Percentiles rank a stretch among this genome's conserved stretches.
These are phyloP conservation scores for Mandrillus leucophaeus DNA, from an alignment of 2,113 vertebrate genomes.

Conservation along the genomic window DNA sequence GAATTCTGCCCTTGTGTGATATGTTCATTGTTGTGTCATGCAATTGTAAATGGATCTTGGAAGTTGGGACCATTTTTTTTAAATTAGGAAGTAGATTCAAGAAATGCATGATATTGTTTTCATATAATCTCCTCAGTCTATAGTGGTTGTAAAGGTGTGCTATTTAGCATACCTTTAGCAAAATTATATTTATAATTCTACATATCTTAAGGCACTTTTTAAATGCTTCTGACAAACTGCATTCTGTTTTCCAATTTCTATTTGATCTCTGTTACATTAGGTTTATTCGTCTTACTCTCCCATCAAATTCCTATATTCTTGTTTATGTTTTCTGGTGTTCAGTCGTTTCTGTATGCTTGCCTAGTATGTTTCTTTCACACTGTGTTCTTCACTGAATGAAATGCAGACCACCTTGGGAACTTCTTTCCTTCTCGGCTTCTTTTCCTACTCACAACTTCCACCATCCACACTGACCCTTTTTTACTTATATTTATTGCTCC, in stretches of 20 bases:
- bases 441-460: neutral
- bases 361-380: neutral
- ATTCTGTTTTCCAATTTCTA: neutral
- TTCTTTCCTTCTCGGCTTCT: neutral
- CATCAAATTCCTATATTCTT: neutral
- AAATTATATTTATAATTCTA: slow-evolving; percentile 17
- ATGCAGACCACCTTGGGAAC: neutral
- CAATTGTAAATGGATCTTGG: slow-evolving; percentile 61
- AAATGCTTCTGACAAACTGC: neutral
- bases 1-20: slow-evolving; percentile 4
- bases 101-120: neutral
- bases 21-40: neutral
- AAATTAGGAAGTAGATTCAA: slow-evolving; percentile 37
- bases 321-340: neutral
- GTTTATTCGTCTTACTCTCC: neutral
- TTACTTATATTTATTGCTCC: neutral
- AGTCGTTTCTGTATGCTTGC: neutral
- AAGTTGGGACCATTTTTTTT: slow-evolving; percentile 23
- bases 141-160: neutral
- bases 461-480: neutral
- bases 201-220: neutral
- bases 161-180: neutral
- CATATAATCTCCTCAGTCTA: neutral
- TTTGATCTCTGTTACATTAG: neutral
- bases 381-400: neutral